These are phyloP conservation scores for Brachionus paranguensis DNA, from an alignment of 1,140 invertebrate species.

Conservation along the genomic window DNA sequence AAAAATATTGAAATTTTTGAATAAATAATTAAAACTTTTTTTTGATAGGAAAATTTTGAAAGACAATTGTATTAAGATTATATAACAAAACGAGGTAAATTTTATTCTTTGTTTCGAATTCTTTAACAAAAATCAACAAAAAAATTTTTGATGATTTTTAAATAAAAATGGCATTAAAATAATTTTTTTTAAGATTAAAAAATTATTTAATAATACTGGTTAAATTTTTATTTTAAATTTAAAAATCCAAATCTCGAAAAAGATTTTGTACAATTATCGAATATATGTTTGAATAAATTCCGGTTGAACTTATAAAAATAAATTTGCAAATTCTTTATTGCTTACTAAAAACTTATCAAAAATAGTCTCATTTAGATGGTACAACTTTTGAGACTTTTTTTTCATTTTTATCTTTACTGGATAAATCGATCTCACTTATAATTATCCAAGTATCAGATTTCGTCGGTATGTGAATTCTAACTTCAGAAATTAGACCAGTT, in stretches of 20 bases:
- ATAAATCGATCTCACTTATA: slow-evolving; percentile 68
- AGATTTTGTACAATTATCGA: not conserved
- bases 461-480: slow-evolving; percentile 70
- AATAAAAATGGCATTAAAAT: too few species aligned
- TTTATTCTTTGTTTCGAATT: too few species aligned
- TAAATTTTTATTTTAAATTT: too few species aligned
- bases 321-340: not conserved
- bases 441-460: slow-evolving; percentile 83
- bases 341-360: not conserved
- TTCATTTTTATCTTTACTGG: not conserved
- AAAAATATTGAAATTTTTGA: too few species aligned
- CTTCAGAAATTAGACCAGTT: slow-evolving; percentile 62
- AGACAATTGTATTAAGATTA: too few species aligned
- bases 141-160: too few species aligned
- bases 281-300: not conserved
- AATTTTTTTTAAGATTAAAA: too few species aligned
- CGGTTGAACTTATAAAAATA: not conserved
- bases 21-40: too few species aligned
- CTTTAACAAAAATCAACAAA: too few species aligned
- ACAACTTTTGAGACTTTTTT: not conserved
- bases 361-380: not conserved
- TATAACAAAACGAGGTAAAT: too few species aligned
- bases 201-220: too few species aligned
- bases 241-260: not conserved
- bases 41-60: too few species aligned